phyloP scores from a whole-genome alignment of 2,888 invertebrate species.

The Byasa hedistus region DNA sequence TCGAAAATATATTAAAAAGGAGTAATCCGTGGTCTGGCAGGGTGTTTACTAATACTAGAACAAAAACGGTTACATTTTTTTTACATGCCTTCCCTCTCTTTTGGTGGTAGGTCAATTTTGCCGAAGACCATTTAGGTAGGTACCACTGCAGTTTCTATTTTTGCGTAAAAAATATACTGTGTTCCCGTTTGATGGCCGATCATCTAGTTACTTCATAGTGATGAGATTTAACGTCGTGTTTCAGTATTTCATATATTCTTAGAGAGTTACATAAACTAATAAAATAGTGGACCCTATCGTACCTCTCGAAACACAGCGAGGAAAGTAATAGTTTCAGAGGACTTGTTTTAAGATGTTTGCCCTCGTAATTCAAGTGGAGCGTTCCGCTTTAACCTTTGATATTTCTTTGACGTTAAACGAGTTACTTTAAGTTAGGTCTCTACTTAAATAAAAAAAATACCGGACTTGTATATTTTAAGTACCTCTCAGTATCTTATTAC shows the following conservation, averaged over 20 bases:
- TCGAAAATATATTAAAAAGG: no score
- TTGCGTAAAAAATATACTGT: no score
- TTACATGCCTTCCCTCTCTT: no score
- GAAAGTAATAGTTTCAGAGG: conserved; percentile 16
- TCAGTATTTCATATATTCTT: neutral
- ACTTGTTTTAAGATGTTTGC: conserved; percentile 7
- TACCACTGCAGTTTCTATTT: no score
- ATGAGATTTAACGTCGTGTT: no score
- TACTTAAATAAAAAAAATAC: neutral
- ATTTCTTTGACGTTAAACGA: conserved; percentile 20
- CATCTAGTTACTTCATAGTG: no score
- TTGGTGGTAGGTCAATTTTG: no score
- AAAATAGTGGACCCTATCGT: conserved; percentile 4
- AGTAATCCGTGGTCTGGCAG: no score
- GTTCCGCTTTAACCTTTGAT: conserved; percentile 9
- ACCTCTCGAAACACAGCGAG: neutral
- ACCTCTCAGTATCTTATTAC: neutral
- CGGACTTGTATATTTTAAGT: neutral
- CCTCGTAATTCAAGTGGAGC: conserved; percentile 10
- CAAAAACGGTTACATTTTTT: no score
- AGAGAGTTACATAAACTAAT: conserved; percentile 2
- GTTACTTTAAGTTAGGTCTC: conserved; percentile 5
- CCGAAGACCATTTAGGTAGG: no score
- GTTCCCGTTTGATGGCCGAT: no score
- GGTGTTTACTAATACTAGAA: no score